Percentiles rank a stretch among this genome's conserved stretches.
Evolutionary conservation across 2,797 vertebrate species (phyloP).

Genomic region (Podarcis lilfordi): DNA sequence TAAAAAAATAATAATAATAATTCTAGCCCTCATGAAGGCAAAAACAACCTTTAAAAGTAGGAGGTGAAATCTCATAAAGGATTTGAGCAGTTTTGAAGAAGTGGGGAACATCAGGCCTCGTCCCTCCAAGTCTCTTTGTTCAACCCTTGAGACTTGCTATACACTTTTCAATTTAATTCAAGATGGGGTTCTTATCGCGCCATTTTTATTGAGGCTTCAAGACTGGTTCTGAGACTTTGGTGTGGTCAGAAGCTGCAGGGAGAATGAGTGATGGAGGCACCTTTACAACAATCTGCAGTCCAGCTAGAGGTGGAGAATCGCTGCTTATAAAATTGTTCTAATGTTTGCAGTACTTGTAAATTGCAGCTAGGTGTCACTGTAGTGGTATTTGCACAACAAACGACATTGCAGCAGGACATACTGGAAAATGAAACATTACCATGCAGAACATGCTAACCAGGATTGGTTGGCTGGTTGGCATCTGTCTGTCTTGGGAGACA

Average conservation of each 20-base stretch:
- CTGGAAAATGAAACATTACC: not conserved
- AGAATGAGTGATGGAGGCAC: too few species aligned
- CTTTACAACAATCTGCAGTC: not conserved
- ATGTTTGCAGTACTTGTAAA: not conserved
- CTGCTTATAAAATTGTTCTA: not conserved
- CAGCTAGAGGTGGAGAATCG: not conserved
- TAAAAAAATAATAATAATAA: too few species aligned
- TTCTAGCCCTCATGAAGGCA: not conserved
- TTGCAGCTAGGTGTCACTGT: not conserved
- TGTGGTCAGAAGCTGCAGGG: too few species aligned
- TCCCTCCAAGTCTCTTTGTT: too few species aligned
- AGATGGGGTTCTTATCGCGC: too few species aligned
- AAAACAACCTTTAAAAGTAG: not conserved
- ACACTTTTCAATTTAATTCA: too few species aligned
- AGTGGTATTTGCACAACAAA: not conserved
- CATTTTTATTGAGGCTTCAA: too few species aligned
- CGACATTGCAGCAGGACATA: not conserved
- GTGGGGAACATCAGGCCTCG: too few species aligned
- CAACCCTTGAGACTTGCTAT: too few species aligned
- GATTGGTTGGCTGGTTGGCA: not conserved
- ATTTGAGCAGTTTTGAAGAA: not conserved
- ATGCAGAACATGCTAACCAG: not conserved
- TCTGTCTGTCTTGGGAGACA: too few species aligned
- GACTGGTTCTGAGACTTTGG: too few species aligned
- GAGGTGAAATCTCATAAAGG: not conserved